Percentiles rank a stretch among this genome's conserved stretches.
Evolutionary conservation across 2,888 invertebrate genomes (phyloP).

Genomic region (Watsonalla cultraria): DNA sequence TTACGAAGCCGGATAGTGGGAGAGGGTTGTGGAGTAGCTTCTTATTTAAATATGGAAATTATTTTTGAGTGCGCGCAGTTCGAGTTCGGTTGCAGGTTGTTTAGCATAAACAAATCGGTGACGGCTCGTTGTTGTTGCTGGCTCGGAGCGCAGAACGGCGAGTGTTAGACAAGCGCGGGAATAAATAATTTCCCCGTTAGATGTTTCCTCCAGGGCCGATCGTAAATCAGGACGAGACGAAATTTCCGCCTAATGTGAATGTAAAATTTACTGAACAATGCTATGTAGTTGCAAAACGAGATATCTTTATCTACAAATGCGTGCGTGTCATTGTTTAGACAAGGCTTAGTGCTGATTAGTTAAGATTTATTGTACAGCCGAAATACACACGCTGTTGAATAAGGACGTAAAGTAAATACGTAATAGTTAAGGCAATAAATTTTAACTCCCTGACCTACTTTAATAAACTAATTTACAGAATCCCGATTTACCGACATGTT

Average conservation of each 20-base stretch:
- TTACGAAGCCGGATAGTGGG: conserved; percentile 46
- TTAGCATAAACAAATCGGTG: conserved; percentile 67
- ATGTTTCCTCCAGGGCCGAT: conserved; percentile 50
- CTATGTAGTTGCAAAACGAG: conserved; percentile 43
- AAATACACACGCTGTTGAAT: background rate
- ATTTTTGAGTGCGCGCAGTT: conserved; percentile 54
- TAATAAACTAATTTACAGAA: background rate
- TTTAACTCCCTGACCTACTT: background rate
- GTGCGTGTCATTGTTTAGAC: conserved; percentile 41
- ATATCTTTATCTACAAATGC: conserved; percentile 47
- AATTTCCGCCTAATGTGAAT: conserved; percentile 64
- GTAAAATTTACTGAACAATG: conserved; percentile 63
- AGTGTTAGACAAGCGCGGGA: conserved; percentile 49
- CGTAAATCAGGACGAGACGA: conserved; percentile 63
- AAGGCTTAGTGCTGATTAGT: conserved; percentile 43
- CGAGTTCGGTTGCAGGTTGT: conserved; percentile 53
- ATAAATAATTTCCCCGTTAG: conserved; percentile 67
- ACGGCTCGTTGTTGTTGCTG: conserved; percentile 24
- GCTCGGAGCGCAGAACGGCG: conserved; percentile 15
- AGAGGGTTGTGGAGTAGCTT: conserved; percentile 39
- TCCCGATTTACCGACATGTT: conserved; percentile 13
- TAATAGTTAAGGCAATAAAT: background rate
- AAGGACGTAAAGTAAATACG: background rate
- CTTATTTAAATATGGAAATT: conserved; percentile 65
- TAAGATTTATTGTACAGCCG: conserved; percentile 19